Evolutionary conservation across 2,113 vertebrate genomes (phyloP).

Genomic region (Hydropotes inermis): DNA sequence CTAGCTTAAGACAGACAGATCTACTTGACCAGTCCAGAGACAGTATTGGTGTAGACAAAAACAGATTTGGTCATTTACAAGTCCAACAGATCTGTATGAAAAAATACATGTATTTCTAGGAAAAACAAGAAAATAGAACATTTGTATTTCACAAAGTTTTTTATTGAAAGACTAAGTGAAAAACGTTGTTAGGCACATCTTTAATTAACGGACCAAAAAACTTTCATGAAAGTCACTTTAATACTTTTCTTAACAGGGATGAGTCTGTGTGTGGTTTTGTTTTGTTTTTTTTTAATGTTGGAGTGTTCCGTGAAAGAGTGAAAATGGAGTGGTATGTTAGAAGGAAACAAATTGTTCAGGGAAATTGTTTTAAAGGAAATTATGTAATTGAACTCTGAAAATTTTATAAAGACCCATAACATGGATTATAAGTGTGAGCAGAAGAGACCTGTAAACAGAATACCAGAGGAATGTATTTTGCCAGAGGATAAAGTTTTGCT

Average conservation of each 20-base stretch:
- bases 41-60: neutral
- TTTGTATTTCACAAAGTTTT: neutral
- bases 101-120: neutral
- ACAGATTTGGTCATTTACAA: neutral
- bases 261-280: neutral
- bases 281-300: neutral
- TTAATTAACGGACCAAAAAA: neutral
- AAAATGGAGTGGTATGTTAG: neutral
- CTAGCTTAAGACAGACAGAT: constrained; percentile 44
- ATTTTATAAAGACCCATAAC: neutral
- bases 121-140: neutral
- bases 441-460: neutral
- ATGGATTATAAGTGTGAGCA: neutral
- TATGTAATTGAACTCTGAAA: constrained; percentile 12
- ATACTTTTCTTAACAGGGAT: neutral
- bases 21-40: neutral
- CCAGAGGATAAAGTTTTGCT: neutral
- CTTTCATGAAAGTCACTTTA: neutral
- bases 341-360: neutral
- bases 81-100: neutral
- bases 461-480: neutral
- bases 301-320: neutral
- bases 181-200: neutral
- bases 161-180: neutral
- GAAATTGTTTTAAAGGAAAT: constrained; percentile 22